These are phyloP conservation scores for Heliconius ethilla DNA, from an alignment of 2,888 invertebrate genomes.

Conservation along the genomic window DNA sequence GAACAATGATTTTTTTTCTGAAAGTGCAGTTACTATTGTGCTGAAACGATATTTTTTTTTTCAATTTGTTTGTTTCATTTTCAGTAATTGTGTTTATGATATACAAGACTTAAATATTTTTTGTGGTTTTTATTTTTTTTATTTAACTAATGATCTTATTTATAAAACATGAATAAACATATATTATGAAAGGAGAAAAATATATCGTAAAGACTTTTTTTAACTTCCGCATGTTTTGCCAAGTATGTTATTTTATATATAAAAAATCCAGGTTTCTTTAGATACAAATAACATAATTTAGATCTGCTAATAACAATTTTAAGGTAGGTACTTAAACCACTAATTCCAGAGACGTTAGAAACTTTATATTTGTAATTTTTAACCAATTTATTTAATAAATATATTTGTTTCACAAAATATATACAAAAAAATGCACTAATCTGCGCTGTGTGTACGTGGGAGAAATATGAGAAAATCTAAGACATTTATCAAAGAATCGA, in stretches of 20 bases:
- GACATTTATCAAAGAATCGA: too few species aligned
- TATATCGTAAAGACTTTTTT: background rate
- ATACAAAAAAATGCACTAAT: too few species aligned
- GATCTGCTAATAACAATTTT: background rate
- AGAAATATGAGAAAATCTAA: too few species aligned
- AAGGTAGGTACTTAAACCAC: background rate
- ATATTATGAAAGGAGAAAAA: background rate
- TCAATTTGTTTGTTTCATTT: background rate
- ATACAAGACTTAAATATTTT: too few species aligned
- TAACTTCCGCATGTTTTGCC: background rate
- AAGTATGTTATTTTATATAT: background rate
- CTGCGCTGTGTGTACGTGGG: too few species aligned
- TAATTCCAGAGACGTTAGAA: background rate
- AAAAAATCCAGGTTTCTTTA: background rate
- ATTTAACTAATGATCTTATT: background rate
- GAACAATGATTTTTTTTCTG: constrained; percentile 7
- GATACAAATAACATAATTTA: background rate
- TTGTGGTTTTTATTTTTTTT: too few species aligned
- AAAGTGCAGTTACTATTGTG: background rate
- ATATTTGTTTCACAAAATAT: too few species aligned
- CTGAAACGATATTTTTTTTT: background rate
- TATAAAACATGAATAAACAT: background rate
- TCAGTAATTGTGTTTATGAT: too few species aligned
- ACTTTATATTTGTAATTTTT: background rate
- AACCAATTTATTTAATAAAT: too few species aligned